Percentiles rank a stretch among this genome's conserved stretches.
These are phyloP conservation scores for Malurus cyaneus DNA, from an alignment of 2,113 vertebrate species.

Conservation along the genomic window DNA sequence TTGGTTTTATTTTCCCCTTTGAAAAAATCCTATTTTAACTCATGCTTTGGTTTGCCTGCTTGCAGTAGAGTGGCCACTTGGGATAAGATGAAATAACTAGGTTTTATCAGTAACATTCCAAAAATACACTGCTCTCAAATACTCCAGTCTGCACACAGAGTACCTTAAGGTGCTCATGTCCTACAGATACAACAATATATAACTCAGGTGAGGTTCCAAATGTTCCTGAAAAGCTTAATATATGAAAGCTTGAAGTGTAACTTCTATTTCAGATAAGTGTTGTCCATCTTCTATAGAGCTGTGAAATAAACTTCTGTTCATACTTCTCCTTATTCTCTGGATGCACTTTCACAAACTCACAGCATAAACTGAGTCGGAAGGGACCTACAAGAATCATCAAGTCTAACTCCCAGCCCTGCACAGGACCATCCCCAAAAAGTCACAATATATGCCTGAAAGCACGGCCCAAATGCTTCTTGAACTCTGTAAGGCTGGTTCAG, in stretches of 20 bases:
- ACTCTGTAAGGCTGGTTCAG: neutral
- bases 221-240: neutral
- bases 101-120: neutral
- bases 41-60: neutral
- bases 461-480: neutral
- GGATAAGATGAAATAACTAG: neutral
- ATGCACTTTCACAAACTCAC: neutral
- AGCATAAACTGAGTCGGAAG: neutral
- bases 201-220: neutral
- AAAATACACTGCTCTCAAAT: neutral
- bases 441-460: accelerated
- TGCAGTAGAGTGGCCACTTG: neutral
- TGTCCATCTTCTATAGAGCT: neutral
- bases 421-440: too few relatives aligned
- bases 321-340: neutral
- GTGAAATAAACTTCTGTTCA: neutral
- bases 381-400: too few relatives aligned
- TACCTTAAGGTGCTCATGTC: neutral
- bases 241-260: neutral
- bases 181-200: neutral
- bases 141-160: neutral
- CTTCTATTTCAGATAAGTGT: neutral
- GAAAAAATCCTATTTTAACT: neutral
- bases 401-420: neutral
- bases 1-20: neutral